A percentile compares a stretch with the other conserved stretches of the same genome.
These are phyloP conservation scores for Pedionomus torquatus DNA, from an alignment of 2,113 vertebrate genomes.

Conservation along the genomic window DNA sequence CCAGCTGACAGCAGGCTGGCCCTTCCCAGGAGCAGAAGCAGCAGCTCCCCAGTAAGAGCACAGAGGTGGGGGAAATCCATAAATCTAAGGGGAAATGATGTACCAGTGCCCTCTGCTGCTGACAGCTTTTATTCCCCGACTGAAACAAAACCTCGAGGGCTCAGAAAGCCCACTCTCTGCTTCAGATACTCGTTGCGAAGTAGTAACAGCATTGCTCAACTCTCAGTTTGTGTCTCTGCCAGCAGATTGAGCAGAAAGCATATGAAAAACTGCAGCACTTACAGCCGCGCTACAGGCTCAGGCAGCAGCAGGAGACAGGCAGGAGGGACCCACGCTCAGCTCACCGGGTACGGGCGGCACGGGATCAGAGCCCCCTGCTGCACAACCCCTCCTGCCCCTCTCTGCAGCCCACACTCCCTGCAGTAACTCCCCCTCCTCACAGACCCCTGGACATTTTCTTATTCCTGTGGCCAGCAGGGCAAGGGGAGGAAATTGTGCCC, in stretches of 20 bases:
- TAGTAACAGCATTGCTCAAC: neutral
- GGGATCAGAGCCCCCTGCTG: rapidly evolving
- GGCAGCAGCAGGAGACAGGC: neutral
- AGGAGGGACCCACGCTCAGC: neutral
- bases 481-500: no score
- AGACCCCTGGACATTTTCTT: rapidly evolving
- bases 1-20: neutral
- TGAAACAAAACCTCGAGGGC: neutral
- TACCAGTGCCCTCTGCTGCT: constrained; percentile 70
- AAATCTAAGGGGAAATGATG: constrained; percentile 45
- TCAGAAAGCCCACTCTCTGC: neutral
- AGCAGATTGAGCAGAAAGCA: neutral
- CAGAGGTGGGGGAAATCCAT: neutral
- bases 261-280: neutral
- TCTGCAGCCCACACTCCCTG: neutral
- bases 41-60: neutral
- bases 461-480: no score
- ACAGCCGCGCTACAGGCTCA: neutral
- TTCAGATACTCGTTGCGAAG: neutral
- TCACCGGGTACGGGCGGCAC: rapidly evolving
- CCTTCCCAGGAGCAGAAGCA: neutral
- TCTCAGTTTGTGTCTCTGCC: neutral
- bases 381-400: rapidly evolving
- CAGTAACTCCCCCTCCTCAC: neutral
- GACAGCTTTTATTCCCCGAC: constrained; percentile 49